These are phyloP conservation scores for Ephestia elutella DNA, from an alignment of 1,140 invertebrate species.

Conservation along the genomic window DNA sequence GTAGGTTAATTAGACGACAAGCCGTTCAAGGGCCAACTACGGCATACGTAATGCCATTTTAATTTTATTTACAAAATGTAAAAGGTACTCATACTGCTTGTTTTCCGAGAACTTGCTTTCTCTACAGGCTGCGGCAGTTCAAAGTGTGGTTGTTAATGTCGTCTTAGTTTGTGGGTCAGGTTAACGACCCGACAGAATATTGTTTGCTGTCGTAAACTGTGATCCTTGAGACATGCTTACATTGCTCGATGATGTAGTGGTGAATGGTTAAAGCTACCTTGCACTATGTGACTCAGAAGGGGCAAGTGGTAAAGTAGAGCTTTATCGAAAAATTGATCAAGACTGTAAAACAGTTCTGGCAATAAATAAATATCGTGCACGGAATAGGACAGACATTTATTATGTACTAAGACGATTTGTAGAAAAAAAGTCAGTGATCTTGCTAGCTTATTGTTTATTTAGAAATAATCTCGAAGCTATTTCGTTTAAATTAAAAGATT, in stretches of 20 bases:
- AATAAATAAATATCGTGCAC: too few relatives aligned
- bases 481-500: too few relatives aligned
- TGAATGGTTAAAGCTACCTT: neutral
- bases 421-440: too few relatives aligned
- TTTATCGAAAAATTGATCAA: too few relatives aligned
- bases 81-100: conserved; percentile 6
- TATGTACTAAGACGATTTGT: too few relatives aligned
- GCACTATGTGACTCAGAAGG: neutral
- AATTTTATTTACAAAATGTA: conserved; percentile 3
- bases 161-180: conserved; percentile 10
- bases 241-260: neutral
- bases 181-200: conserved; percentile 12
- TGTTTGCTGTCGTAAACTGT: conserved; percentile 7
- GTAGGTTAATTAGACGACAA: neutral
- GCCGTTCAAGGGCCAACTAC: neutral
- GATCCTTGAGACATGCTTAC: neutral
- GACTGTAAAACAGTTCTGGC: too few relatives aligned
- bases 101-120: conserved; percentile 33
- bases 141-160: conserved; percentile 14
- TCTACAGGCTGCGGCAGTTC: conserved; percentile 23
- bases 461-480: too few relatives aligned
- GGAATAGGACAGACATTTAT: too few relatives aligned
- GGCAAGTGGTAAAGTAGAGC: neutral
- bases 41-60: conserved; percentile 1
- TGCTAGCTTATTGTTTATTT: too few relatives aligned